phyloP scores from a whole-genome alignment of 2,113 vertebrate genomes.

The Solea solea region DNA sequence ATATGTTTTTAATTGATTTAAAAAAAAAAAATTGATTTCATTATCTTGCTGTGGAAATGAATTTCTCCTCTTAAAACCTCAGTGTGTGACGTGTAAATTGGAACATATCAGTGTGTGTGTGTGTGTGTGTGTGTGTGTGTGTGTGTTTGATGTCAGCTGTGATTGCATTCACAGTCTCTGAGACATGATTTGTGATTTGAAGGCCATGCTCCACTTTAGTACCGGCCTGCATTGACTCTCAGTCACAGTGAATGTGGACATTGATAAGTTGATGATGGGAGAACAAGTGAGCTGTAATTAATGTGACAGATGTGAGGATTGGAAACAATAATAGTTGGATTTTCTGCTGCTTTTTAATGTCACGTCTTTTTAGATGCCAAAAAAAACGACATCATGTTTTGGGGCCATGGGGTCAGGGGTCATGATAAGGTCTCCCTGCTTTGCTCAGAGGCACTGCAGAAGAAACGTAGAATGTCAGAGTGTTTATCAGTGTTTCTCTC shows the following conservation, averaged over 20 bases:
- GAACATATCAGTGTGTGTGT: no score
- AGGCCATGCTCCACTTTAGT: constrained; percentile 54
- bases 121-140: background rate
- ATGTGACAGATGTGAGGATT: background rate
- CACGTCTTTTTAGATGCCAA: no score
- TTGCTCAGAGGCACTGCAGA: constrained; percentile 7
- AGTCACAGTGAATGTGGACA: constrained; percentile 3
- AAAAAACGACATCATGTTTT: no score
- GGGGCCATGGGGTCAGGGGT: no score
- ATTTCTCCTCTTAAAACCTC: no score
- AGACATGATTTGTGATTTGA: constrained; percentile 8
- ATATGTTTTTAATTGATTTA: background rate
- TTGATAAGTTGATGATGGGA: constrained; percentile 2
- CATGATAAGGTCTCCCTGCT: background rate
- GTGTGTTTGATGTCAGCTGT: constrained; percentile 18
- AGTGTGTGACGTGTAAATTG: no score
- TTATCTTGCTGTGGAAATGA: no score
- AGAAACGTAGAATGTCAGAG: no score
- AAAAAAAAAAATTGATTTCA: no score
- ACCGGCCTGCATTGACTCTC: constrained; percentile 38
- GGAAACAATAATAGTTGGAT: background rate
- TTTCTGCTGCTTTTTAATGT: no score
- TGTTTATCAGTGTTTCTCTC: no score
- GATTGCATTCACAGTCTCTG: constrained; percentile 9
- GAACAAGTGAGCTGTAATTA: background rate